Base-by-base conservation (phyloP, 2,888 invertebrate genomes). In the Drosophila ochracea region DNA sequence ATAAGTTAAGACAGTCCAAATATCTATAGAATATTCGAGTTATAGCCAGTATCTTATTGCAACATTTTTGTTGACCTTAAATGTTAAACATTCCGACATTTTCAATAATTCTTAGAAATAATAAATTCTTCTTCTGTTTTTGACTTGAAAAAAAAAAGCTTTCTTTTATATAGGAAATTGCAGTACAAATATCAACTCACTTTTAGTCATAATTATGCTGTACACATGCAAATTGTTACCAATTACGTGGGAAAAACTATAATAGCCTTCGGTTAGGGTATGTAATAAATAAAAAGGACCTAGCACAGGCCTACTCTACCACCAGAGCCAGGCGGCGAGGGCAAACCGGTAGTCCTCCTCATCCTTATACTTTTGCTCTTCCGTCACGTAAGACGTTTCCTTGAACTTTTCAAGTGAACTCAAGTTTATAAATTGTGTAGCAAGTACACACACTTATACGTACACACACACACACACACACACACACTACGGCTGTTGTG, bases 381-480 rank as follows among this genome's bases (percentile, higher is more conserved):
- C 54, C 57, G 60, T 49, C 58, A 53, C 68, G 66, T 64, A 80
- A 76, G 73, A 78, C 77, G 85, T 90, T 87, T 78, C 90, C 87
- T 87, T 87, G 87, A 87, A 87, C 87, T 83, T 85, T 85, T 87
- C 81, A 88, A 87, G 88, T 87, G 90, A 90, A 87, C 87, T 87
- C 90, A 90, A 90, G 89, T 88, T 87, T 90, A 77, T 90, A 85
- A 88, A 88, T 88, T 88, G 83, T 87, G 84, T 78, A 82, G 85
- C 89, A 85, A 89, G 85, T 85, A 87, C 62, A 47, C 50, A 53
- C 57, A 53, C 59, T 35, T 33, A 52, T 11, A 25, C 66, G 50
- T 53, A 61, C 53, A 28, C 50, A 53, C 54, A 50, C 59, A 37
- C 39, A 50, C 53, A 31, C 31, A 61, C 53, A 28, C 49, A 28